Evolutionary conservation across 2,888 invertebrate species (phyloP), one percentile per base, ranked within the genome.

Genomic region (Ennomos fuscantarius): DNA sequence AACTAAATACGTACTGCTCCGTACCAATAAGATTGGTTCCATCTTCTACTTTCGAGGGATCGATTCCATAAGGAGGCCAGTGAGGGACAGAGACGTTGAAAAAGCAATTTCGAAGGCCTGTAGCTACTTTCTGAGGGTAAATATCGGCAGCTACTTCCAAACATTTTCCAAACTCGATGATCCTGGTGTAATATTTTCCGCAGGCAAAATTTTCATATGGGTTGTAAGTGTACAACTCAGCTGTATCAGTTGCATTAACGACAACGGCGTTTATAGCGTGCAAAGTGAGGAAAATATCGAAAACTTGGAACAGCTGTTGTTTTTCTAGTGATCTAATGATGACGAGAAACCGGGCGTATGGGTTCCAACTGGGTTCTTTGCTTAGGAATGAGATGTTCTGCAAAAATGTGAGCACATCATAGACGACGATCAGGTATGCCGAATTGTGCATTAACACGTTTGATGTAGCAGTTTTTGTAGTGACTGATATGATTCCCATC

Each of bases 191-290:
- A 39, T 76, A 73, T 51, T 73, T 78, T n/a, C 88, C 88, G 48
- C 88, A 88, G 0, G 76, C 77, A 45, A 74, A 80, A 43, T 87
- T 80, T 51, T 81, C 78, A 40, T 75, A 87, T 0, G 87, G 82
- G 61, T 87, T 81, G 60, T 85, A 87, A 0, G 82, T 74, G 55
- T 78, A 86, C 9, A 87, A 41, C 1, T 80, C 62, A 8, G 70
- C 66, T 2, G 78, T 66, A 0, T 41, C 35, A 0, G 68, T 75
- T 8, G 76, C 76, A 42, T 79, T 77, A 1, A 82, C 43, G 5
- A 86, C 57, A 1, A 84, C 24, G 0, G 76, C 81, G 35, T 82
- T 69, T 10, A 56, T 54, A 0, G 84, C 70, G 43, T 74, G 81
- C 9, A 64, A 15, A 5, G 51, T 50, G 6, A 86, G 58, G 5